Conservation (phyloP, 2,888 invertebrate species). For the Eustalomyia histrio region DNA sequence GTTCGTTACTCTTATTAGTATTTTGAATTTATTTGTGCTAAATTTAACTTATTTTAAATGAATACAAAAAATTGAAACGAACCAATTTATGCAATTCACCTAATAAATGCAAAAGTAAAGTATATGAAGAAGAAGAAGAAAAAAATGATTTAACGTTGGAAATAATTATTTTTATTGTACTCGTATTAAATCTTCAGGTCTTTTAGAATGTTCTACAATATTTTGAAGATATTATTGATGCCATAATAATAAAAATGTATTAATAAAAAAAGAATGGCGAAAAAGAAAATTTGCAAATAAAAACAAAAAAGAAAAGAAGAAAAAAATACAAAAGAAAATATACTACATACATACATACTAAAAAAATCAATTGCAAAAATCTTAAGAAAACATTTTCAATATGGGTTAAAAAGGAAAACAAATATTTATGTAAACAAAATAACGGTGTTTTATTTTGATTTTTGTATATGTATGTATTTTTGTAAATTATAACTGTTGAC, state of each 20-base stretch:
- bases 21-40: constrained; percentile 7
- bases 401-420: constrained; percentile 40
- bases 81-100: not conserved
- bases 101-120: not conserved
- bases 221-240: constrained; percentile 1
- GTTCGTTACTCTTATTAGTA: not conserved
- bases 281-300: constrained; percentile 14
- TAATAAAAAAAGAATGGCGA: not conserved
- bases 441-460: constrained; percentile 19
- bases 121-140: not conserved
- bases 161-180: not conserved
- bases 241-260: not conserved
- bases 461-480: not conserved
- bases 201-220: constrained; percentile 44
- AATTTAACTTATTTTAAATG: not conserved
- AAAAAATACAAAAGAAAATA: not conserved
- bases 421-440: constrained; percentile 41
- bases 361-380: constrained; percentile 31
- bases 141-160: not conserved
- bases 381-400: constrained; percentile 13
- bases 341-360: not conserved
- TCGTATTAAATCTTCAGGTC: constrained; percentile 14
- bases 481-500: constrained; percentile 17
- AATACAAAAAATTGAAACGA: not conserved
- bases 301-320: not conserved